Evolutionary conservation across 2,797 vertebrate species (phyloP).

Genomic region (Cynopterus sphinx): DNA sequence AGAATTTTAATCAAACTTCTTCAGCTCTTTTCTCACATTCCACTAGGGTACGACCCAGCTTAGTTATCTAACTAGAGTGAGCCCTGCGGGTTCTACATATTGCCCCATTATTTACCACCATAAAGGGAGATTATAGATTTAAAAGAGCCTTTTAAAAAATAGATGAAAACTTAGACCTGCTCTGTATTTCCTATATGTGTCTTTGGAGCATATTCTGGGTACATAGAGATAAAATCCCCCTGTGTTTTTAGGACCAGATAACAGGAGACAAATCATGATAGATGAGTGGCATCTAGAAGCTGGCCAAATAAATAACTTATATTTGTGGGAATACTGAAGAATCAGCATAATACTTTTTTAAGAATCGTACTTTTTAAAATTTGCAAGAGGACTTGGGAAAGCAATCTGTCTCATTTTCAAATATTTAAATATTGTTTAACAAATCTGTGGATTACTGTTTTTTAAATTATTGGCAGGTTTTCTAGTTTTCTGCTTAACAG

Average conservation of each 20-base stretch:
- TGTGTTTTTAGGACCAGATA: constrained; percentile 40
- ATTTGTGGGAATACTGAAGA: neutral
- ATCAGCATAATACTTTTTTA: neutral
- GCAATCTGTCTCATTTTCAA: neutral
- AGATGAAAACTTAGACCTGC: neutral
- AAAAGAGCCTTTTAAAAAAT: neutral
- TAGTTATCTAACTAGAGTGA: neutral
- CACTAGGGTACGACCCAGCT: neutral
- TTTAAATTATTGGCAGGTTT: neutral
- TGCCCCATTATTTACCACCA: neutral
- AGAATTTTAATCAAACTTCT: neutral
- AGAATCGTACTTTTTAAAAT: neutral
- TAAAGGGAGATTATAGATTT: neutral
- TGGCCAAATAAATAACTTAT: constrained; percentile 12
- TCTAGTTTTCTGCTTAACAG: neutral
- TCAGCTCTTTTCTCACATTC: neutral
- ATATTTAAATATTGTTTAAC: neutral
- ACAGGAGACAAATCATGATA: neutral
- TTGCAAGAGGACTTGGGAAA: constrained; percentile 6
- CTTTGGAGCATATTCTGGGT: neutral
- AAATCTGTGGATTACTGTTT: neutral
- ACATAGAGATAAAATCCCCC: neutral
- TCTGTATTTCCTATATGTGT: neutral
- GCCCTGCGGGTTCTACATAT: neutral
- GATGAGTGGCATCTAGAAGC: neutral